Evolutionary conservation across 2,113 vertebrate species (phyloP), one percentile per base, ranked within the genome.

Genomic region (Ictalurus furcatus): DNA sequence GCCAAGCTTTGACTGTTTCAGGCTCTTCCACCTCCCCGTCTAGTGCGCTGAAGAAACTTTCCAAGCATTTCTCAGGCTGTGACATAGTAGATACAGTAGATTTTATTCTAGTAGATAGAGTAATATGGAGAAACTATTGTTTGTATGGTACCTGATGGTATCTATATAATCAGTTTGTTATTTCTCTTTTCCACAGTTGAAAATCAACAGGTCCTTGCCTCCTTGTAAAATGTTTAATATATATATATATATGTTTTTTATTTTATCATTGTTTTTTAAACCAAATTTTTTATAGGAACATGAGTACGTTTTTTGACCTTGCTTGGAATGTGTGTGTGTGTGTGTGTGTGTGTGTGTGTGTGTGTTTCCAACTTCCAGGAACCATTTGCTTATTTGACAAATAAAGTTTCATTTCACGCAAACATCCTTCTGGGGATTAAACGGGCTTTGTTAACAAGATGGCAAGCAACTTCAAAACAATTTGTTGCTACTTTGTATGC

Each of bases 401-500:
- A 85, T 88, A 85, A 67, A 67, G 65, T 79, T 91, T 89, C 58
- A 85, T 90, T 88, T 92, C 74, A 85, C 78, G 85, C 84, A 89
- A 91, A 90, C 82, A 82, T 90, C 91, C 84, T 91, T 91, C 88
- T 74, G 88, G 89, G 93, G 92, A 92, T 94, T 93, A 94, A 90
- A 69, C 89, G 83, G 90, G 87, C 92, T 95, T 93, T 94, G 93
- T 93, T 92, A 94, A 92, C 93, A 93, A 83, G 88, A 93, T 92
- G 93, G 93, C 93, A 93, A 92, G 90, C 90, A 92, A 89, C 89
- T 92, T 88, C 89, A 89, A 81, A 90, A 88, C 74, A 81, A 48
- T 63, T 82, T 86, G 17, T 23, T 74, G 52, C 30, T 74, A 65
- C 89, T 71, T 79, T 85, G 65, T 85, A 89, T 58, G 48, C 76